These are phyloP conservation scores for Euspilapteryx auroguttella DNA, from an alignment of 2,888 invertebrate genomes.

Conservation along the genomic window DNA sequence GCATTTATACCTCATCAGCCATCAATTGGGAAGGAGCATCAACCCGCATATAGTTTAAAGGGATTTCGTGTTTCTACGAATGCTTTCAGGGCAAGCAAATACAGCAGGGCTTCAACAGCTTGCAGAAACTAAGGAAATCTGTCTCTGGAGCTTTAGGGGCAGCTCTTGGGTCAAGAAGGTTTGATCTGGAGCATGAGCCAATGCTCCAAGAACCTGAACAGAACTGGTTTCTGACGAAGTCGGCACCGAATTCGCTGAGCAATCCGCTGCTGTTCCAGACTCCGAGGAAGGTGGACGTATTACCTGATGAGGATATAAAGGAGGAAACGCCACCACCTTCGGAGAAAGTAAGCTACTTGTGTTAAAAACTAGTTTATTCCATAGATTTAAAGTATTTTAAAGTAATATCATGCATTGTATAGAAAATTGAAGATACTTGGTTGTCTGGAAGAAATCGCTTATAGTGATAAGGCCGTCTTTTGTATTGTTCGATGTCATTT, in stretches of 20 bases:
- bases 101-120: constrained; percentile 63
- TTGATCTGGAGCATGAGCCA: constrained; percentile 52
- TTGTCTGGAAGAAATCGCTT: too few relatives aligned
- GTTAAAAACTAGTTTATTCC: neutral
- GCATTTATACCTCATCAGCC: constrained; percentile 50
- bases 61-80: constrained; percentile 56
- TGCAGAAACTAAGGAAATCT: constrained; percentile 72
- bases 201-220: constrained; percentile 50
- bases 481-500: too few relatives aligned
- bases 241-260: constrained; percentile 77
- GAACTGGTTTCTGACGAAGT: constrained; percentile 83
- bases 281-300: constrained; percentile 20
- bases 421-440: too few relatives aligned
- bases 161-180: constrained; percentile 49
- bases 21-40: constrained; percentile 11
- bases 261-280: constrained; percentile 51
- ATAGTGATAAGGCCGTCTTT: too few relatives aligned
- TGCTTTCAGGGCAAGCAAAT: constrained; percentile 56
- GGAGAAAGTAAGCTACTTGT: constrained; percentile 31
- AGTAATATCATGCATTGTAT: neutral
- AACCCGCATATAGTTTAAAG: constrained; percentile 47
- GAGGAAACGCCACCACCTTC: constrained; percentile 27
- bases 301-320: constrained; percentile 34
- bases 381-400: neutral
- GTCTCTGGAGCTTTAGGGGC: constrained; percentile 65